Base-by-base conservation (phyloP, 1,140 invertebrate genomes). In the Archivesica marissinica region DNA sequence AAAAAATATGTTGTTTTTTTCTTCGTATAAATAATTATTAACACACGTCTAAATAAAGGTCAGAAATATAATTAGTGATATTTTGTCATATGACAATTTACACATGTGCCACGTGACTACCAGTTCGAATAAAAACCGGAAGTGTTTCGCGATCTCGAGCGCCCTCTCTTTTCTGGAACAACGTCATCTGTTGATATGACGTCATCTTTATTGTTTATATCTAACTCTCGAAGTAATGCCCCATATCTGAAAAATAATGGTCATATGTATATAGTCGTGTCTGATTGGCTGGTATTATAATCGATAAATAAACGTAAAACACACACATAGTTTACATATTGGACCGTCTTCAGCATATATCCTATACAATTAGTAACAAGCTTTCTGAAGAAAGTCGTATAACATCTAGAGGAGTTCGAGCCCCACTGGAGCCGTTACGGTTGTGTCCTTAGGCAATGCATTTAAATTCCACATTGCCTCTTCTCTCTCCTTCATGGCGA, bases 41-140 rank as follows among this genome's bases (percentile, higher is more conserved):
- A n/a, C n/a, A n/a, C n/a, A n/a, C n/a, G n/a, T n/a, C n/a, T n/a
- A n/a, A n/a, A n/a, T n/a, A n/a, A n/a, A n/a, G n/a, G n/a, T n/a
- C n/a, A n/a, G n/a, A n/a, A n/a, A n/a, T n/a, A n/a, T n/a, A n/a
- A n/a, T n/a, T n/a, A n/a, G n/a, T n/a, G n/a, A n/a, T n/a, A n/a
- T n/a, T n/a, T n/a, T 47, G 44, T 47, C 7, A 35, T 35, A 64
- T 35, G 30, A 64, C 59, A 64, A 17, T 64, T 30, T n/a, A 20
- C n/a, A 33, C 28, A 25, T 44, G 50, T 50, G 7, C 25, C 4
- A 17, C 35, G 2, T 3, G 2, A 25, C 41, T 66, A 83, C 80
- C 80, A 83, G 56, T 83, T 83, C 15, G 80, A 83, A 59, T 83
- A 83, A 30, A 83, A 83, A 74, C 80, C 80, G 66, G 68, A 74